A percentile compares a stretch with the other conserved stretches of the same genome.
Conservation (phyloP, 1,140 invertebrate species). For the Tetramorium alpestre region DNA sequence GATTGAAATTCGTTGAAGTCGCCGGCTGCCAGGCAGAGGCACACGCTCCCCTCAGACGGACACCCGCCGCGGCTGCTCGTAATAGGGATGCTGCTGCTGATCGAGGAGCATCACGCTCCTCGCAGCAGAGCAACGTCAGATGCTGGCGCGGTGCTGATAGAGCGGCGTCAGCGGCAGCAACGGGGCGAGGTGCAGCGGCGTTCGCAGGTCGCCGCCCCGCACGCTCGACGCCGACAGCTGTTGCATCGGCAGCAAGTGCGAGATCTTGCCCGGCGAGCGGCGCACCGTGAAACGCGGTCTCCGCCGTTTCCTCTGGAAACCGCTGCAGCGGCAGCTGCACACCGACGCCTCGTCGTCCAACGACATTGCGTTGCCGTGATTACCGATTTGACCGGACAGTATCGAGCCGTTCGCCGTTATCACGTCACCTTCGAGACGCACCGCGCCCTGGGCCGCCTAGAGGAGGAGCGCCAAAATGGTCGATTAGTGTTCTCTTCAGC, state of each 20-base stretch:
- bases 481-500: background rate
- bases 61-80: constrained; percentile 79
- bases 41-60: constrained; percentile 74
- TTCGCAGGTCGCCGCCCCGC: constrained; percentile 83
- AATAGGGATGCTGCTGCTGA: constrained; percentile 68
- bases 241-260: constrained; percentile 90
- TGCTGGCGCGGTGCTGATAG: constrained; percentile 87
- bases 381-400: constrained; percentile 89
- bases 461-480: constrained; percentile 66
- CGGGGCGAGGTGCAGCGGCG: constrained; percentile 80
- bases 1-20: constrained; percentile 69
- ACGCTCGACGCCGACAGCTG: constrained; percentile 86
- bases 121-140: constrained; percentile 83
- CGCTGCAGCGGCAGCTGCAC: constrained; percentile 93
- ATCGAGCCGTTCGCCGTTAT: constrained; percentile 96
- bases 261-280: constrained; percentile 90
- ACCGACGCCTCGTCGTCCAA: constrained; percentile 91
- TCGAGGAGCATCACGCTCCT: constrained; percentile 74
- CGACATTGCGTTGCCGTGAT: constrained; percentile 87
- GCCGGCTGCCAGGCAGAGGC: constrained; percentile 40
- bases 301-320: constrained; percentile 88
- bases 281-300: constrained; percentile 89
- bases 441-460: constrained; percentile 93
- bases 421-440: constrained; percentile 97
- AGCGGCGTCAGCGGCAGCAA: constrained; percentile 85